Evolutionary conservation across 1,140 invertebrate species (phyloP), one percentile per base, ranked within the genome.

Genomic region (Littorina saxatilis): DNA sequence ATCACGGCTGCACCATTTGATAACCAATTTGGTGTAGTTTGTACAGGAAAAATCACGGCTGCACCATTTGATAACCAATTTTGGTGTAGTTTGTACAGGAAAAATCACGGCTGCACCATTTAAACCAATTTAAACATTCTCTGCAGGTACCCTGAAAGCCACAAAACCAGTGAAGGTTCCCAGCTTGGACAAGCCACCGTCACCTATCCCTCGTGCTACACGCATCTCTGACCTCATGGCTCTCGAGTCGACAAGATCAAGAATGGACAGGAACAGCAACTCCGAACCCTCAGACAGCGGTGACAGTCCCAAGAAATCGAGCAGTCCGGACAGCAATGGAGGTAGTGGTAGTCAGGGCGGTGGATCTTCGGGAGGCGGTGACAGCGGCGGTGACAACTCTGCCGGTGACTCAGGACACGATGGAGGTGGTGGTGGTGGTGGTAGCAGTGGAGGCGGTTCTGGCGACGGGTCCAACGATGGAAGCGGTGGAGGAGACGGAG

Each of bases 111-210:
- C n/a, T n/a, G n/a, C n/a, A n/a, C n/a, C n/a, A n/a, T n/a, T n/a
- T n/a, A n/a, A n/a, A n/a, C n/a, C n/a, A n/a, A n/a, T n/a, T n/a
- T n/a, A n/a, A n/a, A n/a, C n/a, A n/a, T n/a, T n/a, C n/a, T n/a
- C 83, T 50, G 43, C 76, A 86, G 88, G 86, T 82, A 85, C 87
- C 76, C 85, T 84, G 80, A 82, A 78, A 77, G 63, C 80, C 80
- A 85, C 79, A 47, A 80, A 74, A 23, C 47, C 68, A 3, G 43
- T 80, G 29, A 66, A 78, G 37, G 29, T n/a, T 3, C 58, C 35
- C 20, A 40, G 0, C 37, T 1, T 29, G 37, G 58, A 43, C 52
- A 74, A 61, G n/a, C 68, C 79, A 23, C 68, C 47, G 27, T 29
- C 79, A 43, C 20, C n/a, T 13, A 27, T 37, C n/a, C 35, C 27